phyloP scores from a whole-genome alignment of 2,113 vertebrate genomes.

The Gobius niger region DNA sequence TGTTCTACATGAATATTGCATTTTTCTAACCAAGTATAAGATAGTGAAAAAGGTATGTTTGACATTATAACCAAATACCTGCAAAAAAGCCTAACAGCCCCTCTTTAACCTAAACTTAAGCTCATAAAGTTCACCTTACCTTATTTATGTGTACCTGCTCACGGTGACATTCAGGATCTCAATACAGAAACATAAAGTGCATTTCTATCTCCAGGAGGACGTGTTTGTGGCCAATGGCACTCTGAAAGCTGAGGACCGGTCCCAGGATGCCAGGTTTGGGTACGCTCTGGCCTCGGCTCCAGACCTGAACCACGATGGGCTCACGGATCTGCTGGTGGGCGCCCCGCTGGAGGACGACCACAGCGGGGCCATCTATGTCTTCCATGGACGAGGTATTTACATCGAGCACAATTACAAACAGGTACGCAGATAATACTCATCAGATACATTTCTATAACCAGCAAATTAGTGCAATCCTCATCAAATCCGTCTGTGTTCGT shows the following conservation, averaged over 20 bases:
- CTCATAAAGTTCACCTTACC: too few species aligned
- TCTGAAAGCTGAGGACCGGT: conserved; percentile 75
- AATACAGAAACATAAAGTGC: background rate
- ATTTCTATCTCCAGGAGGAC: conserved; percentile 54
- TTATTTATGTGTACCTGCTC: too few species aligned
- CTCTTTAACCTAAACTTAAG: too few species aligned
- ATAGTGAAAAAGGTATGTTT: too few species aligned
- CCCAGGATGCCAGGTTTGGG: conserved; percentile 89
- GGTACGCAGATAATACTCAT: conserved; percentile 69
- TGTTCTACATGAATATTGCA: too few species aligned
- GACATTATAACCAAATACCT: too few species aligned
- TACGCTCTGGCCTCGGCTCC: conserved; percentile 83
- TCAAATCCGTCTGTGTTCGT: conserved; percentile 14
- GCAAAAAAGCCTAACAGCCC: too few species aligned
- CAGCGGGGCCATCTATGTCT: conserved; percentile 88
- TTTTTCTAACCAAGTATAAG: too few species aligned
- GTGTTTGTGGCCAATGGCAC: conserved; percentile 80
- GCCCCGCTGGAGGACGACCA: conserved; percentile 92
- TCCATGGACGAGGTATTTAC: conserved; percentile 79
- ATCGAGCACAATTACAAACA: conserved; percentile 80
- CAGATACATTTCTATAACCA: background rate
- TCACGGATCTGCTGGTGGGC: conserved; percentile 84
- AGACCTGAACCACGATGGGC: conserved; percentile 89
- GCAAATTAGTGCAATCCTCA: background rate
- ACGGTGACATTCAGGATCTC: background rate